phyloP scores from a whole-genome alignment of 2,797 vertebrate genomes.

The Natrix natrix region DNA sequence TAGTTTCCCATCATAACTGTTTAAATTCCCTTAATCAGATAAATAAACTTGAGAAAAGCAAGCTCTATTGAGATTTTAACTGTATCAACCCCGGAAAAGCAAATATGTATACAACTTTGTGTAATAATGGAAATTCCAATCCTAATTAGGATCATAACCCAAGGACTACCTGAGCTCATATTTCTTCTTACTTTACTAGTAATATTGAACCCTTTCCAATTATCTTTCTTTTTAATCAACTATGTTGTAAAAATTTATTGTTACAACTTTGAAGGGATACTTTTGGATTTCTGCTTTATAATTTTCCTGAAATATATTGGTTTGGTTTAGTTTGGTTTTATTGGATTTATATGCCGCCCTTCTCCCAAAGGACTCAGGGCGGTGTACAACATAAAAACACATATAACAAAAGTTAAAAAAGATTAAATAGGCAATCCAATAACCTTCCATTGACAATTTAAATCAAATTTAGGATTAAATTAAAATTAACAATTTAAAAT shows the following conservation, averaged over 20 bases:
- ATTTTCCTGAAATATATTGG: neutral
- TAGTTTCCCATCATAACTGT: neutral
- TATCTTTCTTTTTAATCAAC: neutral
- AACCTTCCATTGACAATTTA: too few relatives aligned
- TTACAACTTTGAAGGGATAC: neutral
- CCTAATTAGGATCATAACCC: neutral
- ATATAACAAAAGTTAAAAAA: too few relatives aligned
- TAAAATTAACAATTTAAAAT: too few relatives aligned
- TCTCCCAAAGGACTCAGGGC: too few relatives aligned
- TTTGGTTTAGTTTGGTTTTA: too few relatives aligned
- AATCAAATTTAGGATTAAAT: too few relatives aligned
- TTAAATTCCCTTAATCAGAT: neutral
- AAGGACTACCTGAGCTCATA: neutral
- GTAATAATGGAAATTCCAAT: neutral
- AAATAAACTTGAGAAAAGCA: neutral
- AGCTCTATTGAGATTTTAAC: neutral
- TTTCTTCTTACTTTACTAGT: neutral
- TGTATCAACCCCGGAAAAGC: neutral
- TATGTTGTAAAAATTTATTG: neutral
- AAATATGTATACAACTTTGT: neutral
- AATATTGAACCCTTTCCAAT: neutral
- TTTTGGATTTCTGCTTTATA: neutral
- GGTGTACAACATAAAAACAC: too few relatives aligned
- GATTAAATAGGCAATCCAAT: too few relatives aligned
- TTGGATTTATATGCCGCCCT: too few relatives aligned